phyloP scores from a whole-genome alignment of 1,140 invertebrate genomes.

The Drosophila tristis region DNA sequence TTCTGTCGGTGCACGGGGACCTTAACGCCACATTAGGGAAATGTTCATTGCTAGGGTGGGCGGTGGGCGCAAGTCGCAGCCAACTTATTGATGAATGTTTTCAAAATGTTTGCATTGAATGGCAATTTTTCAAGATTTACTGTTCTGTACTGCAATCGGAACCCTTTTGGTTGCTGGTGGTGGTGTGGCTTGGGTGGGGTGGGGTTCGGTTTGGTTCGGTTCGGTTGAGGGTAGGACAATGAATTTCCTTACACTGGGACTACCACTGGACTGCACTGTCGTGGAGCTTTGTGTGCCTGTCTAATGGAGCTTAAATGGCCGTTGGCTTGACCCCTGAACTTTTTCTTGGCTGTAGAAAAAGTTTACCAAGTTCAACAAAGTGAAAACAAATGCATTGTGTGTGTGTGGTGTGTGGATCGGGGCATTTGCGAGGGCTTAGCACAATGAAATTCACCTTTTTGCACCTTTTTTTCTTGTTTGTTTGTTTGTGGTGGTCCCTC shows the following conservation, averaged over 20 bases:
- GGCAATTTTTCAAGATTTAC: constrained; percentile 83
- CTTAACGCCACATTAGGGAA: constrained; percentile 38
- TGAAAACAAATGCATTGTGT: constrained; percentile 60
- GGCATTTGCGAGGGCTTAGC: constrained; percentile 13
- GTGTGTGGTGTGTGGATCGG: neutral
- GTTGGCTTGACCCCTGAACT: constrained; percentile 60
- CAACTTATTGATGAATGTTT: constrained; percentile 80
- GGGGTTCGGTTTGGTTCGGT: no score
- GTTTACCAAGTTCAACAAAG: constrained; percentile 60
- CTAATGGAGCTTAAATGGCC: constrained; percentile 73
- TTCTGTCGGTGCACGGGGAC: constrained; percentile 26
- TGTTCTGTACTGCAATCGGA: constrained; percentile 46
- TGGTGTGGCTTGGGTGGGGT: neutral
- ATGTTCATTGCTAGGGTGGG: constrained; percentile 34
- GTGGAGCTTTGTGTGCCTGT: constrained; percentile 41
- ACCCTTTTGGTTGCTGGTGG: constrained; percentile 24
- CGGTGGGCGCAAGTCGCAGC: constrained; percentile 13
- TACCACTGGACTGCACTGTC: constrained; percentile 2
- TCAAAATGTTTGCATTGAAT: constrained; percentile 79
- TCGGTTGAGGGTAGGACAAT: constrained; percentile 46
- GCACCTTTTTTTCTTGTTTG: constrained; percentile 27
- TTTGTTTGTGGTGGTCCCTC: neutral
- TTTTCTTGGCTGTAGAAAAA: constrained; percentile 36
- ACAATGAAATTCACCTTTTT: constrained; percentile 42
- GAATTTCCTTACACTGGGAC: constrained; percentile 42